phyloP scores from a whole-genome alignment of 1,140 invertebrate species.

The Tetramorium parvispinum region DNA sequence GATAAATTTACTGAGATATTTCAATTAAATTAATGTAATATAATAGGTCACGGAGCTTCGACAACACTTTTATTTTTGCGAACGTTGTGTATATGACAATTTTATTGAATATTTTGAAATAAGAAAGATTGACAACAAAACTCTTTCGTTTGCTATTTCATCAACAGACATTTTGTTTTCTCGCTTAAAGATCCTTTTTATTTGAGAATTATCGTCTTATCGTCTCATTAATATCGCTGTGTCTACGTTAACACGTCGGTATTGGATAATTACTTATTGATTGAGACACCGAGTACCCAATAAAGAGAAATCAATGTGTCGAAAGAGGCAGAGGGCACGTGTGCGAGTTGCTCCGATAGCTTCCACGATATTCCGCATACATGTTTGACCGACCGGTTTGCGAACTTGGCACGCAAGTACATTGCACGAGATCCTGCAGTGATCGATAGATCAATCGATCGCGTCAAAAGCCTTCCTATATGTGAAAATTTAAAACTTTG shows the following conservation, averaged over 20 bases:
- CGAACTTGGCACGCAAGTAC: constrained; percentile 9
- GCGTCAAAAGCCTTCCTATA: constrained; percentile 3
- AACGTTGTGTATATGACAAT: background rate
- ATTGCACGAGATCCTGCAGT: constrained; percentile 13
- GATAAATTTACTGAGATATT: background rate
- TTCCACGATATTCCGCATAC: constrained; percentile 2
- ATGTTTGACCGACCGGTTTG: constrained; percentile 56
- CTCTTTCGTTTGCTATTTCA: background rate
- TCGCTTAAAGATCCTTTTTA: background rate
- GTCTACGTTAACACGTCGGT: constrained; percentile 6
- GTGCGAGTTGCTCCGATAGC: constrained; percentile 11
- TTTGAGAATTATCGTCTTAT: background rate
- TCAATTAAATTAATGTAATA: background rate
- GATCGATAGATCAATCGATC: constrained; percentile 56
- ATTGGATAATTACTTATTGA: constrained; percentile 31
- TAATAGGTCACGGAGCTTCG: background rate
- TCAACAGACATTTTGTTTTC: background rate
- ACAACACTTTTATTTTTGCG: background rate
- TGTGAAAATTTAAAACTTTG: background rate
- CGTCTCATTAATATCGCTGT: background rate
- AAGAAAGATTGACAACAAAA: background rate
- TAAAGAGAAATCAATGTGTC: constrained; percentile 20
- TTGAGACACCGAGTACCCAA: constrained; percentile 4
- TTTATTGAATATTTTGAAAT: background rate
- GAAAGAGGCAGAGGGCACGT: constrained; percentile 55